These are phyloP conservation scores for Orchesella cincta DNA, from an alignment of 1,140 invertebrate genomes.

Conservation along the genomic window DNA sequence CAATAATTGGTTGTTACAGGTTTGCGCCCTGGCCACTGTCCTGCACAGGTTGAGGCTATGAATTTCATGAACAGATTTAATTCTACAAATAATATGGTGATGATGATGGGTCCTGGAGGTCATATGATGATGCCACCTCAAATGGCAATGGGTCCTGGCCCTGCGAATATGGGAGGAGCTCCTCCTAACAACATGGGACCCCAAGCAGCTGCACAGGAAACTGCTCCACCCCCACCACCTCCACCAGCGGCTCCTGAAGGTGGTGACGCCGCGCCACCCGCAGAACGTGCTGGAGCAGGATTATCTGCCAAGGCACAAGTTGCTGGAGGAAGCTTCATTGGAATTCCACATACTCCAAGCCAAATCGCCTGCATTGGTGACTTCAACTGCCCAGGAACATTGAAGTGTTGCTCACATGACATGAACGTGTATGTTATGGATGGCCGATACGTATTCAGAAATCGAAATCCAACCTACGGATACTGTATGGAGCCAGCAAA, in stretches of 20 bases:
- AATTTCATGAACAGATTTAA: conserved; percentile 8
- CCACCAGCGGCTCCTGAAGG: neutral
- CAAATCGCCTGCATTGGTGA: conserved; percentile 38
- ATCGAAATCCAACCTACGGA: conserved; percentile 35
- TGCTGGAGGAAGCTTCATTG: neutral
- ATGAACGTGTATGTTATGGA: conserved; percentile 23
- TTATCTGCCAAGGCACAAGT: neutral
- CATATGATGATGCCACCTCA: neutral
- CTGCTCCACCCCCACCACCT: neutral
- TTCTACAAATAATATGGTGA: neutral
- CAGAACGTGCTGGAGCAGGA: neutral
- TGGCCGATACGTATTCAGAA: neutral
- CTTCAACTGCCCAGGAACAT: conserved; percentile 37
- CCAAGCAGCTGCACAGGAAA: neutral
- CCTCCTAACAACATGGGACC: neutral
- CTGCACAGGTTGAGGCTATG: conserved; percentile 15
- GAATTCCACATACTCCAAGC: neutral
- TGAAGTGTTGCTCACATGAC: conserved; percentile 43
- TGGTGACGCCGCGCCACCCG: neutral
- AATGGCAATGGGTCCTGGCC: neutral
- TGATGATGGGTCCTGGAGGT: neutral
- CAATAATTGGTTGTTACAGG: too few species aligned
- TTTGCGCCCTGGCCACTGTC: conserved; percentile 48
- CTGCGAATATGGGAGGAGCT: neutral
- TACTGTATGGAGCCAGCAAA: conserved; percentile 41